A percentile compares a stretch with the other conserved stretches of the same genome.
phyloP scores from a whole-genome alignment of 92 coral and sea anemone genomes.

The Chrysogorgia sp. region DNA sequence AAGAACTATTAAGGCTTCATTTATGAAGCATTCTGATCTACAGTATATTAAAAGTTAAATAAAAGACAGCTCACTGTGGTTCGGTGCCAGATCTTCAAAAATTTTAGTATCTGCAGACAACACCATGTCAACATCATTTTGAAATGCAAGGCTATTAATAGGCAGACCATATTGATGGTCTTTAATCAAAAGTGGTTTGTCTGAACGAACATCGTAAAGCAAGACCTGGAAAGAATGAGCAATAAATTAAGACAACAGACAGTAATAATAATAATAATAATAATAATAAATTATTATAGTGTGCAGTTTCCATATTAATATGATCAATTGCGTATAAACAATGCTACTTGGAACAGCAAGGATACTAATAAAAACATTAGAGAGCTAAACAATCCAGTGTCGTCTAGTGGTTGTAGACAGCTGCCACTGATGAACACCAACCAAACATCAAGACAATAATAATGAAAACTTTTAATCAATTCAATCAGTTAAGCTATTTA shows the following conservation, averaged over 20 bases:
- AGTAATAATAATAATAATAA: not conserved
- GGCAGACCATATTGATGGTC: conserved; percentile 98
- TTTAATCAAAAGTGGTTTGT: conserved; percentile 78
- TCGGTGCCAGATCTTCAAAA: conserved; percentile 93
- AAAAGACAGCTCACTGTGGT: conserved; percentile 92
- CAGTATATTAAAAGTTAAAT: not conserved
- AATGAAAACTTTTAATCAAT: no score
- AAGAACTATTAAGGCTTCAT: no score
- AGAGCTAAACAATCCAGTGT: no score
- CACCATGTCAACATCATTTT: conserved; percentile 79
- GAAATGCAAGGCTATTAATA: conserved; percentile 87
- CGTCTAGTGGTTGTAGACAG: no score
- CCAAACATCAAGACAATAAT: no score
- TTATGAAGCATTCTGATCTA: not conserved
- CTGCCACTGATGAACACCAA: no score
- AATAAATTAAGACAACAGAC: not conserved
- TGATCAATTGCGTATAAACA: no score
- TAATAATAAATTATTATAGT: no score
- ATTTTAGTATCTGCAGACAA: conserved; percentile 88
- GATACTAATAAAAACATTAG: no score
- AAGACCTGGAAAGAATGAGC: conserved; percentile 62
- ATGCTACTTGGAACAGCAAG: no score
- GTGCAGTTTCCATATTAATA: no score
- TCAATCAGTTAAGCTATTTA: no score
- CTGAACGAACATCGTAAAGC: conserved; percentile 89